These are phyloP conservation scores for Agrotis exclamationis DNA, from an alignment of 2,888 invertebrate species.

Conservation along the genomic window DNA sequence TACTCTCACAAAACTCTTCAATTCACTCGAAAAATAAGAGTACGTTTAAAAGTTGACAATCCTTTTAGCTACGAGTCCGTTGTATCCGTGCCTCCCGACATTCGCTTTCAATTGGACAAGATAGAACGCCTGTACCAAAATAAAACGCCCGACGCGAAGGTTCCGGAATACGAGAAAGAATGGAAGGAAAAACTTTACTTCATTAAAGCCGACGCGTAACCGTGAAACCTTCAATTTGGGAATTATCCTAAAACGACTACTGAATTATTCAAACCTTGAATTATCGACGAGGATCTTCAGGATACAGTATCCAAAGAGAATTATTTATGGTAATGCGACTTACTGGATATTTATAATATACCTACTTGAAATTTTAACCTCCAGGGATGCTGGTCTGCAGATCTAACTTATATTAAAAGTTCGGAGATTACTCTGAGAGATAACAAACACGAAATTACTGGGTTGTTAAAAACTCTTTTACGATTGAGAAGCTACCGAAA, in stretches of 20 bases:
- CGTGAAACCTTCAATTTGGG: constrained; percentile 84
- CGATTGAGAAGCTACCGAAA: constrained; percentile 45
- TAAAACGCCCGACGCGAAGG: constrained; percentile 54
- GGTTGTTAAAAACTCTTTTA: constrained; percentile 60
- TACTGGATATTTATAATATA: constrained; percentile 69
- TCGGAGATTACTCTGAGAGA: constrained; percentile 40
- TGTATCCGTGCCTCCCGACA: constrained; percentile 45
- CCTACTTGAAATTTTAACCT: constrained; percentile 41
- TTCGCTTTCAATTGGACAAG: constrained; percentile 63
- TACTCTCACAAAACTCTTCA: constrained; percentile 28
- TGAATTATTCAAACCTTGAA: constrained; percentile 87
- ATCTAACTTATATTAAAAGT: constrained; percentile 38
- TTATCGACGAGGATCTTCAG: constrained; percentile 82
- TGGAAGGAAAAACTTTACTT: constrained; percentile 76
- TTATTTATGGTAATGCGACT: constrained; percentile 82
- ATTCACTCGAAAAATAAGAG: constrained; percentile 46
- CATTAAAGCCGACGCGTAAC: constrained; percentile 79
- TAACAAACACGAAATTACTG: constrained; percentile 52
- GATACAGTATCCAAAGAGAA: constrained; percentile 81
- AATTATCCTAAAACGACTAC: constrained; percentile 84
- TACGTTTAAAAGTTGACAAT: constrained; percentile 62
- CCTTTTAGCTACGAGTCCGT: constrained; percentile 57
- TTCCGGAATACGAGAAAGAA: constrained; percentile 61
- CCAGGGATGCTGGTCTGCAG: constrained; percentile 22
- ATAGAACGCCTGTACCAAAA: constrained; percentile 54